phyloP scores from a whole-genome alignment of 1,140 invertebrate species.

The Metaphire vulgaris region DNA sequence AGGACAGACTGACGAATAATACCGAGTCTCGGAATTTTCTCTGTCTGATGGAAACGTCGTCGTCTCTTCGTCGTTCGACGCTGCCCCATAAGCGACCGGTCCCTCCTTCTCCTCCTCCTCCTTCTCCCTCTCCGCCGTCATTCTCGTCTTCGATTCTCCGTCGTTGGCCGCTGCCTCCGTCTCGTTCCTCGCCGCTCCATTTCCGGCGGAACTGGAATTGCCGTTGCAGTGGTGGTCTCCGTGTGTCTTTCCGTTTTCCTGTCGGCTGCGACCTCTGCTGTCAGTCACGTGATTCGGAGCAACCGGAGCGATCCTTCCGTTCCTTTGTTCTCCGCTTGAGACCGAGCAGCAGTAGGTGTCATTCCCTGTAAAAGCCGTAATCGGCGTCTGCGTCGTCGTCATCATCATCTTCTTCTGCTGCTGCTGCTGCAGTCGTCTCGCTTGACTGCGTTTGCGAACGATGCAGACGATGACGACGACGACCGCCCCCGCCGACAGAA shows the following conservation, averaged over 20 bases:
- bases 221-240: no score
- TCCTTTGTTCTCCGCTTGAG: neutral
- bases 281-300: neutral
- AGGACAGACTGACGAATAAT: neutral
- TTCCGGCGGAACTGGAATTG: no score
- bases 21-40: neutral
- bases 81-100: neutral
- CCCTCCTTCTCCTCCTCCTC: neutral
- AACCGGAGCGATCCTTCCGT: neutral
- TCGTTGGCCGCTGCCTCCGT: neutral
- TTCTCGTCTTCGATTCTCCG: neutral
- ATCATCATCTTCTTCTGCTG: neutral
- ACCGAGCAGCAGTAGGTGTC: neutral
- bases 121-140: neutral
- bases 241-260: no score
- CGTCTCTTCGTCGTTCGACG: neutral
- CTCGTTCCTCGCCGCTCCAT: no score
- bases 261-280: no score
- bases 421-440: neutral
- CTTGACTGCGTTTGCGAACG: neutral
- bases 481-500: slow-evolving; percentile 12
- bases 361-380: no score
- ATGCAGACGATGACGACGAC: slow-evolving; percentile 12
- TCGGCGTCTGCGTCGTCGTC: neutral
- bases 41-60: neutral